Percentiles rank a stretch among this genome's conserved stretches.
Conservation (phyloP, 2,797 vertebrate genomes). For the Hyperoplus lanceolatus region DNA sequence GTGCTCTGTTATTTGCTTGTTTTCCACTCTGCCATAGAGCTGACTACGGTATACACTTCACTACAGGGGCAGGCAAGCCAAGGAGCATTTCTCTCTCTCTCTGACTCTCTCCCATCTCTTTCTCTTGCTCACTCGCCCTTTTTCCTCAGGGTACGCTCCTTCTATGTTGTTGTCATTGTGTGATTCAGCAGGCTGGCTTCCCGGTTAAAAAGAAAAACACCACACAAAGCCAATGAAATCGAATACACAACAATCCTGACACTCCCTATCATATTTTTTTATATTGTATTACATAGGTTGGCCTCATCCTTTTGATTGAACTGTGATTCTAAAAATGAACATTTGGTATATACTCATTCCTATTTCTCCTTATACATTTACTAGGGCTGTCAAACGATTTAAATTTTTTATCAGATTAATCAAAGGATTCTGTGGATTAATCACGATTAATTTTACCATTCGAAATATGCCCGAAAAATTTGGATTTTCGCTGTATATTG, state of each 20-base stretch:
- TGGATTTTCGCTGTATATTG: too few species aligned
- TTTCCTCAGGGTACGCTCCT: constrained; percentile 28
- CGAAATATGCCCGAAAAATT: too few species aligned
- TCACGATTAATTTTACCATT: too few species aligned
- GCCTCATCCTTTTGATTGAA: too few species aligned
- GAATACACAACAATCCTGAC: constrained; percentile 24
- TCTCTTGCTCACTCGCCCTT: constrained; percentile 49
- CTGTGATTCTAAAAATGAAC: too few species aligned
- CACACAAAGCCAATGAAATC: constrained; percentile 49
- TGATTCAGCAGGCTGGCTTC: constrained; percentile 67
- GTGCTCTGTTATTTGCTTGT: constrained; percentile 87
- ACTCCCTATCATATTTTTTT: too few species aligned
- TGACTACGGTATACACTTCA: constrained; percentile 72
- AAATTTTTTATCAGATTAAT: too few species aligned
- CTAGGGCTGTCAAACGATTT: too few species aligned
- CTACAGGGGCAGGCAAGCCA: constrained; percentile 68
- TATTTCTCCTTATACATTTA: too few species aligned
- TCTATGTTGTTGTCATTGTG: constrained; percentile 79
- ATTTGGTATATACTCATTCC: too few species aligned
- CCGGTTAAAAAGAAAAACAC: constrained; percentile 79
- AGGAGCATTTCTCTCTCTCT: constrained; percentile 52
- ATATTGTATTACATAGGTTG: too few species aligned
- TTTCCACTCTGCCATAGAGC: constrained; percentile 84
- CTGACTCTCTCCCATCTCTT: constrained; percentile 56
- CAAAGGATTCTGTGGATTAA: too few species aligned